Evolutionary conservation across 1,140 invertebrate species (phyloP).

Genomic region (Spodoptera frugiperda): DNA sequence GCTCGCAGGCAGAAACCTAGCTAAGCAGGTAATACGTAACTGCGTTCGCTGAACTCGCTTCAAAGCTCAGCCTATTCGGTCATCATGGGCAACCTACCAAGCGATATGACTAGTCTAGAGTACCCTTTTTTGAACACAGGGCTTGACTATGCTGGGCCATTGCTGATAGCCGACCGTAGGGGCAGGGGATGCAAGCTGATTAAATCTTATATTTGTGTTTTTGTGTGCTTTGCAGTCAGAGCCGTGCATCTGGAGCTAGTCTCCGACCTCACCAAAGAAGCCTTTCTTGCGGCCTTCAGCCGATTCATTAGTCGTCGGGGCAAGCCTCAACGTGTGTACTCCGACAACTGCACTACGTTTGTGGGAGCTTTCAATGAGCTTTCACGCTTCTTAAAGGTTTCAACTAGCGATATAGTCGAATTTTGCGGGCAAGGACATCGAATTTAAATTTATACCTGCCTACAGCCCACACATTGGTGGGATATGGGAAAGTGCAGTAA

Average conservation of each 20-base stretch:
- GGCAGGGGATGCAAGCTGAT: slow-evolving; percentile 48
- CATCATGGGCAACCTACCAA: slow-evolving; percentile 68
- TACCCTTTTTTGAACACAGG: slow-evolving; percentile 60
- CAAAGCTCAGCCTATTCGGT: too few relatives aligned
- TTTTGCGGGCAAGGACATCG: not conserved
- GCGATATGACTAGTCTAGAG: slow-evolving; percentile 39
- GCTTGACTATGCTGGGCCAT: slow-evolving; percentile 71
- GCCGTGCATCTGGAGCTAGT: slow-evolving; percentile 54
- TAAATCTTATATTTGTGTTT: slow-evolving; percentile 54
- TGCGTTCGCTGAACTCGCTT: too few relatives aligned
- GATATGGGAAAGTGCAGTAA: slow-evolving; percentile 59
- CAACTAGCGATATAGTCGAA: not conserved
- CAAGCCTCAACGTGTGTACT: slow-evolving; percentile 46
- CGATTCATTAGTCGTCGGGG: slow-evolving; percentile 53
- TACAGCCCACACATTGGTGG: slow-evolving; percentile 50
- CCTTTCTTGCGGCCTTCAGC: slow-evolving; percentile 51
- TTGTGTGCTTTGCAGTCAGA: slow-evolving; percentile 50
- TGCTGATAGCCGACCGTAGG: slow-evolving; percentile 49
- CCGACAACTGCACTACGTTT: slow-evolving; percentile 52
- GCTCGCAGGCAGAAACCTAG: too few relatives aligned
- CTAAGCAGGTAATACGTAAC: too few relatives aligned
- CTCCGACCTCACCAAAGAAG: slow-evolving; percentile 47
- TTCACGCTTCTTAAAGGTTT: not conserved
- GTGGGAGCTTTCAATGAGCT: slow-evolving; percentile 6
- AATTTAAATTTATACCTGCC: slow-evolving; percentile 42